phyloP scores from a whole-genome alignment of 2,797 vertebrate species.

The Oophaga sylvatica region DNA sequence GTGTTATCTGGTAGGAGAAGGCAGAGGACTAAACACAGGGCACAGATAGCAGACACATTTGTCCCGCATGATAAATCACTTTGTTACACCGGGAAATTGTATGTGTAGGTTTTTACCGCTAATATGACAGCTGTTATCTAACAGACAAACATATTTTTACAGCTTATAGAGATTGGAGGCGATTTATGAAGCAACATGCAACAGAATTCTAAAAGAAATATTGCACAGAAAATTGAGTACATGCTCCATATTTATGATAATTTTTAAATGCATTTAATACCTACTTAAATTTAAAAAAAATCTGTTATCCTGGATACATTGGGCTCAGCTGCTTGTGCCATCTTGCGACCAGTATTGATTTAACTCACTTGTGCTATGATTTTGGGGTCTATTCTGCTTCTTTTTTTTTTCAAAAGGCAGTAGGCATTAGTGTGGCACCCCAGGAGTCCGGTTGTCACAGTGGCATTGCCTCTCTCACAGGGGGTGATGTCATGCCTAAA shows the following conservation, averaged over 20 bases:
- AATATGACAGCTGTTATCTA: not conserved
- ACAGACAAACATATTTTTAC: not conserved
- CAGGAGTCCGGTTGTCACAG: no score
- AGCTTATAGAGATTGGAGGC: not conserved
- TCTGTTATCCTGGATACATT: no score
- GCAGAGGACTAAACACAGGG: not conserved
- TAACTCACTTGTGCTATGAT: no score
- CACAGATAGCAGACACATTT: slow-evolving; percentile 11
- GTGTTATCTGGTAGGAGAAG: slow-evolving; percentile 63
- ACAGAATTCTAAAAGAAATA: not conserved
- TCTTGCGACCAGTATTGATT: no score
- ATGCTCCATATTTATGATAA: not conserved
- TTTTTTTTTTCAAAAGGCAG: no score
- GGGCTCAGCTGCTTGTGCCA: no score
- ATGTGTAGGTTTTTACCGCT: not conserved
- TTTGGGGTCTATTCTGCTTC: no score
- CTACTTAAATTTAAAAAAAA: no score
- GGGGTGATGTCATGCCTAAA: no score
- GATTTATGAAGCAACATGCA: not conserved
- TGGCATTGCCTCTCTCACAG: no score
- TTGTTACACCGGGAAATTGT: not conserved
- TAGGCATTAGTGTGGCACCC: no score
- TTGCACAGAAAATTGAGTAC: not conserved
- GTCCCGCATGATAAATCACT: slow-evolving; percentile 5
- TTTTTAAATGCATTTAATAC: not conserved